These are phyloP conservation scores for Stegodyphus dumicola DNA, from an alignment of 1,140 invertebrate species.

Conservation along the genomic window DNA sequence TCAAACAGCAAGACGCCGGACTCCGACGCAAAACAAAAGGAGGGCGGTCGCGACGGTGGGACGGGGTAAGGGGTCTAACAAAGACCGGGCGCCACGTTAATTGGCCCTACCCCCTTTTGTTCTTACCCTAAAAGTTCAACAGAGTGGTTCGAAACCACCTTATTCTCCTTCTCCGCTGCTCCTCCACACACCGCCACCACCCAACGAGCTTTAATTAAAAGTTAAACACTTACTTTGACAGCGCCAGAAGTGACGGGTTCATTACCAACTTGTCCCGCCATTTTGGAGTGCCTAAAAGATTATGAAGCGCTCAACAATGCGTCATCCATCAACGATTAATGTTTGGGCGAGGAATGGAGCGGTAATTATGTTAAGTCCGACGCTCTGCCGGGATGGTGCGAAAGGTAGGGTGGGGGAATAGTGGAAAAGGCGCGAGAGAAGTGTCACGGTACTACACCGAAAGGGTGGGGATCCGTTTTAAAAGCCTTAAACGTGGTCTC, in stretches of 20 bases:
- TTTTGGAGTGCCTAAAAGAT: conserved; percentile 52
- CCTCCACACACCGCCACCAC: neutral
- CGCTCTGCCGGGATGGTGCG: neutral
- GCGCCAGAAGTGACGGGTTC: conserved; percentile 43
- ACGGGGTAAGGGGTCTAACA: conserved; percentile 1
- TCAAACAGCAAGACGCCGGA: conserved; percentile 45
- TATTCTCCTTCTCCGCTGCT: neutral
- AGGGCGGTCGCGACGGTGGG: neutral
- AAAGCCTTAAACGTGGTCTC: conserved; percentile 47
- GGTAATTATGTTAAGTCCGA: conserved; percentile 58
- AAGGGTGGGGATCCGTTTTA: conserved; percentile 54
- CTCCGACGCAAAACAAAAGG: conserved; percentile 43
- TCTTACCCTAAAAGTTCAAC: conserved; percentile 52
- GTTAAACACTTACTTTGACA: conserved; percentile 60
- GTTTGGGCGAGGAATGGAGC: conserved; percentile 51
- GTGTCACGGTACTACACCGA: conserved; percentile 8
- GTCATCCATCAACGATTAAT: conserved; percentile 58
- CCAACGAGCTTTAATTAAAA: conserved; percentile 55
- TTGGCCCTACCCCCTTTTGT: conserved; percentile 31
- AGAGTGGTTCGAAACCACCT: conserved; percentile 17
- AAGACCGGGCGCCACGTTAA: conserved; percentile 49
- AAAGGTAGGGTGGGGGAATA: conserved; percentile 10
- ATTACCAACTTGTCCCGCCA: conserved; percentile 15
- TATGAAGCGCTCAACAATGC: conserved; percentile 56
- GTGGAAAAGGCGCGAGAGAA: neutral